phyloP scores from a whole-genome alignment of 2,113 vertebrate species.

The Chlamydotis undulata region DNA sequence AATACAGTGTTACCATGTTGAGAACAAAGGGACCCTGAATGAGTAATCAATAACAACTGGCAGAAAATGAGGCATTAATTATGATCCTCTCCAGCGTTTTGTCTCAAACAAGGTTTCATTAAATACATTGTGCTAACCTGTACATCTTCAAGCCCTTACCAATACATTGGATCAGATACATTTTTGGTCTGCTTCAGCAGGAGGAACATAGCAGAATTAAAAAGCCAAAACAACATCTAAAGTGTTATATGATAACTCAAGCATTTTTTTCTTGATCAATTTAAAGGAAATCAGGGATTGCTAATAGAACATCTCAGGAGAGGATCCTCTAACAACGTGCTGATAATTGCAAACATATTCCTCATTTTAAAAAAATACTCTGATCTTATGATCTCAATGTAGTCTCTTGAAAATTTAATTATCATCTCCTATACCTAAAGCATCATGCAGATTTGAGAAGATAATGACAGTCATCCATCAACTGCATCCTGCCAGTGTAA shows the following conservation, averaged over 20 bases:
- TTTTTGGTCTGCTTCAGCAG: slow-evolving; percentile 47
- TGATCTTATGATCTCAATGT: slow-evolving; percentile 68
- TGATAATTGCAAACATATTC: slow-evolving; percentile 75
- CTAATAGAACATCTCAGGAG: slow-evolving; percentile 79
- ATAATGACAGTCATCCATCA: slow-evolving; percentile 85
- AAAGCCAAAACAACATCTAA: slow-evolving; percentile 44
- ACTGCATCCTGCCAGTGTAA: slow-evolving; percentile 74
- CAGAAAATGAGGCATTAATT: slow-evolving; percentile 85
- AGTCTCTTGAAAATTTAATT: slow-evolving; percentile 78
- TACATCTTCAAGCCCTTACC: slow-evolving; percentile 74
- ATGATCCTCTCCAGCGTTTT: slow-evolving; percentile 79
- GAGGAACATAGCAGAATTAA: slow-evolving; percentile 20
- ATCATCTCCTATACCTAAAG: slow-evolving; percentile 75
- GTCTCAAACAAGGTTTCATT: slow-evolving; percentile 85
- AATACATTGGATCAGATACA: slow-evolving; percentile 69
- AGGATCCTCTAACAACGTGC: slow-evolving; percentile 74
- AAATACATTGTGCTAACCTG: slow-evolving; percentile 84
- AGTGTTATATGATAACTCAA: slow-evolving; percentile 37
- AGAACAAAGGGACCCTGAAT: slow-evolving; percentile 83
- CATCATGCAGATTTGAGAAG: slow-evolving; percentile 77
- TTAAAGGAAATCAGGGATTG: slow-evolving; percentile 68
- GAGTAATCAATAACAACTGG: slow-evolving; percentile 85
- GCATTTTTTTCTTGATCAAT: slow-evolving; percentile 60
- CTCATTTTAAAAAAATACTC: slow-evolving; percentile 36
- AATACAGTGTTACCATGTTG: slow-evolving; percentile 78